Base-by-base conservation (phyloP, 1,140 invertebrate genomes). In the Centruroides vittatus region DNA sequence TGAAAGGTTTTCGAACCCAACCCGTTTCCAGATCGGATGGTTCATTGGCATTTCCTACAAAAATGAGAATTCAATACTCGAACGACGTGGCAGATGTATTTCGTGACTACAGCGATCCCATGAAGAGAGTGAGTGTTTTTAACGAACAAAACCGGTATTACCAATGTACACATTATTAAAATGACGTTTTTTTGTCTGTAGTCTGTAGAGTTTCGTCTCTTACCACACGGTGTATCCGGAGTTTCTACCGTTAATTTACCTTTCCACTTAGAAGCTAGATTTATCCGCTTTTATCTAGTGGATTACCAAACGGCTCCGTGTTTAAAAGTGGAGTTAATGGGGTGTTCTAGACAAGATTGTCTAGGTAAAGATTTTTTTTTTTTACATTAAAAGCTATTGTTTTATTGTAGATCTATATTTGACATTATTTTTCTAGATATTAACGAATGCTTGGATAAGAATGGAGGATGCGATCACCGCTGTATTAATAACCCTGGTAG, bases 391-490 rank as follows among this genome's bases (percentile, higher is more conserved):
- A 23, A 23, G 23, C 2, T 23, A 23, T 23, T 23, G 23, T 23
- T 23, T 23, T n/a, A n/a, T n/a, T 23, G 23, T 23, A 23, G 23
- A 23, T 23, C 23, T 23, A 23, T 23, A 23, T 23, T 23, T 23
- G 2, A 1, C 23, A 23, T 23, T 23, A 23, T 23, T 58, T 13
- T 12, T n/a, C 78, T 61, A 66, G 93, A 97, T 72, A 83, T 94
- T 35, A 94, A 97, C 70, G 93, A 98, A 73, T 98, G 93, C 74
- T 78, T 80, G 53, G 79, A 78, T n/a, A 84, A 86, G 62, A 97
- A 97, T 72, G 93, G 93, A 8, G 89, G 89, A 34, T 97, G 93
- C 74, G 86, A 95, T 70, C 91, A 94, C 69, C 91, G 92, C 73
- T 95, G 92, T 76, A 80, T 91, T 52, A 95, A 95, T 70, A 86